A percentile compares a stretch with the other conserved stretches of the same genome.
Conservation (phyloP, 2,797 vertebrate genomes). For the Microctenopoma steveboyesi region DNA sequence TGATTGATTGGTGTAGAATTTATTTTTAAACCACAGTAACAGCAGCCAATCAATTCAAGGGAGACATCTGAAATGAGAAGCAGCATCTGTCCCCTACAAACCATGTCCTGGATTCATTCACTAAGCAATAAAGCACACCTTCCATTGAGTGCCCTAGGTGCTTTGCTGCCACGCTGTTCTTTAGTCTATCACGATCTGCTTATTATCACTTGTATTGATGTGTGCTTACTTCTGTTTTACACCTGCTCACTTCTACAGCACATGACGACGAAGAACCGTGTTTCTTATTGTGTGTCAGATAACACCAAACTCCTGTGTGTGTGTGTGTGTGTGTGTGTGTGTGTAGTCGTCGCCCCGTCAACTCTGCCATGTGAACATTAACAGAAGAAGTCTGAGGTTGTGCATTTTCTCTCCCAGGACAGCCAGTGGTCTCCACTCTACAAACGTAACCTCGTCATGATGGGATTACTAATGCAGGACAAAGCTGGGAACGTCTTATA, state of each 20-base stretch:
- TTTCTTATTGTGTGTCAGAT: background rate
- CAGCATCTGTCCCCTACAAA: background rate
- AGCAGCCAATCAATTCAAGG: background rate
- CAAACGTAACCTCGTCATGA: background rate
- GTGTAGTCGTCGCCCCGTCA: too few relatives aligned
- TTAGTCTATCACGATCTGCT: background rate
- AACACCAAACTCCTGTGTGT: too few relatives aligned
- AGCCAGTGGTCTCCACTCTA: background rate
- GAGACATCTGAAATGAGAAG: background rate
- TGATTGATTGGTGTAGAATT: background rate
- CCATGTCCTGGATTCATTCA: background rate
- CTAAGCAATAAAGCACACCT: background rate
- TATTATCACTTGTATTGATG: background rate
- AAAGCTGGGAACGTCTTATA: slow-evolving; percentile 9
- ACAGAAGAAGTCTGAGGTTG: background rate
- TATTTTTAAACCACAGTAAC: background rate
- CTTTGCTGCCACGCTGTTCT: background rate
- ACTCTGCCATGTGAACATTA: background rate
- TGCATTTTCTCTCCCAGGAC: background rate
- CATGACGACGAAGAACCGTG: background rate
- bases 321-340: too few relatives aligned
- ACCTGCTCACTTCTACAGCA: background rate
- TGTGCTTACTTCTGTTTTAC: too few relatives aligned
- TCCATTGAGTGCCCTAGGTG: background rate
- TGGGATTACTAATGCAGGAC: slow-evolving; percentile 33